A percentile compares a stretch with the other conserved stretches of the same genome.
Evolutionary conservation across 2,888 invertebrate species (phyloP).

Genomic region (Megaustenia siamemsis): DNA sequence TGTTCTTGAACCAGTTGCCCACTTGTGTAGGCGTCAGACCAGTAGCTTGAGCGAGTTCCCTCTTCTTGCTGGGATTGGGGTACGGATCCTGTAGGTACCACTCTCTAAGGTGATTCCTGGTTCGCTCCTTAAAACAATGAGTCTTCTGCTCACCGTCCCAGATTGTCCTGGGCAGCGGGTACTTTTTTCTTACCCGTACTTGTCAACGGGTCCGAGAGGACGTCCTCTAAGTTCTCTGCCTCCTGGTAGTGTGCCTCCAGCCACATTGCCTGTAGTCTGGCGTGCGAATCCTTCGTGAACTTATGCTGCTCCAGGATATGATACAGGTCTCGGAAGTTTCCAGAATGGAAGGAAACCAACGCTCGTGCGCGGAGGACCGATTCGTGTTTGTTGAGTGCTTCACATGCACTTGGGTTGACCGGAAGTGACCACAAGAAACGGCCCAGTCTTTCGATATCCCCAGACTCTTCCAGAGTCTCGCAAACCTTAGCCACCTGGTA

Average conservation of each 20-base stretch:
- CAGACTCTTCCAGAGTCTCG: conserved; percentile 81
- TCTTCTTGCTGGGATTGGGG: conserved; percentile 95
- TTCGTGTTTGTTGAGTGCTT: conserved; percentile 90
- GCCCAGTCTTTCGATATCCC: conserved; percentile 84
- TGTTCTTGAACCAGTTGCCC: conserved; percentile 95
- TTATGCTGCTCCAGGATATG: conserved; percentile 92
- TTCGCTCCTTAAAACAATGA: conserved; percentile 96
- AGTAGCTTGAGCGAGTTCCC: conserved; percentile 93
- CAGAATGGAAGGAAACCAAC: conserved; percentile 93
- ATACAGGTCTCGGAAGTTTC: conserved; percentile 93
- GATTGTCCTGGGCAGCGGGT: conserved; percentile 92
- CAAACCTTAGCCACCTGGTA: conserved; percentile 79
- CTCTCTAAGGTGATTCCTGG: conserved; percentile 94
- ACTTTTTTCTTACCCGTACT: conserved; percentile 96
- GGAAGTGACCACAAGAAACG: conserved; percentile 94
- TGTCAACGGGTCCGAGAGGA: conserved; percentile 95
- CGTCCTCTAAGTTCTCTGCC: conserved; percentile 92
- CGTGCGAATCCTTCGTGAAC: conserved; percentile 93
- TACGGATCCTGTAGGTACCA: conserved; percentile 92
- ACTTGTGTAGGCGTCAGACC: conserved; percentile 95
- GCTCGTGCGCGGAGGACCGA: conserved; percentile 92
- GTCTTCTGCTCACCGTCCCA: conserved; percentile 98
- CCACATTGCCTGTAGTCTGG: conserved; percentile 94
- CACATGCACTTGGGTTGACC: conserved; percentile 89
- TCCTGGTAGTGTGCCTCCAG: conserved; percentile 95